Base-by-base conservation (phyloP, 2,888 invertebrate species). In the Drosophila demipolita region DNA sequence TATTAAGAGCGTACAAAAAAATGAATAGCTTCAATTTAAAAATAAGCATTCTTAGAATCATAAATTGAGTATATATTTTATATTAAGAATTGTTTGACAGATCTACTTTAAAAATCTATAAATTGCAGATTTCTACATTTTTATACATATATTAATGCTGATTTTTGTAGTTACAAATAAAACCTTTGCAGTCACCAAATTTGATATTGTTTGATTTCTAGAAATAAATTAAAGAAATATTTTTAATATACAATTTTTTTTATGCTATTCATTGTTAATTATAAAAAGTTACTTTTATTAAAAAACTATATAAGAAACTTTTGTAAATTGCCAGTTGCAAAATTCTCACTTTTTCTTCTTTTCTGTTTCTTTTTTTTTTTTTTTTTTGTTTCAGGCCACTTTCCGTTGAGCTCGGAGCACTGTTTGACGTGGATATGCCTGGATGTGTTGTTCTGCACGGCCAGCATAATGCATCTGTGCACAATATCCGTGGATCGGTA, bases 401-500 rank as follows among this genome's bases (percentile, higher is more conserved):
- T 97, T 89, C 97, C 97, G 0, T 93, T 97, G 61, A 96, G 97
- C 9, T 96, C 97, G 6, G 95, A 96, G 59, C 97, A 97, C 93
- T 98, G 99, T 92, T 95, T 99, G 82, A 96, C 96, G 61, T 99
- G 98, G 98, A 97, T 98, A 82, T 98, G 98, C 87, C 95, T 98
- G 90, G 99, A 99, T 93, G 99, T 99, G 3, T 94, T 99, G 1
- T 98, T 98, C 92, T 99, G 99, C 93, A 99, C 99, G 0, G 98
- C 99, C 2, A 98, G 98, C 80, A 99, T 99, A 89, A 97, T 99
- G 96, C 99, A 99, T 93, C 94, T 99, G 50, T 99, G 99, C 92
- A 99, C 98, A 49, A 99, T 99, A 92, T 98, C 98, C 77, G 96
- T 99, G 74, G 99, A 99, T 94, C 95, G 99, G 90, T 99, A 98